Evolutionary conservation across 2,888 invertebrate genomes (phyloP).

Genomic region (Hirtodrosophila alboralis): DNA sequence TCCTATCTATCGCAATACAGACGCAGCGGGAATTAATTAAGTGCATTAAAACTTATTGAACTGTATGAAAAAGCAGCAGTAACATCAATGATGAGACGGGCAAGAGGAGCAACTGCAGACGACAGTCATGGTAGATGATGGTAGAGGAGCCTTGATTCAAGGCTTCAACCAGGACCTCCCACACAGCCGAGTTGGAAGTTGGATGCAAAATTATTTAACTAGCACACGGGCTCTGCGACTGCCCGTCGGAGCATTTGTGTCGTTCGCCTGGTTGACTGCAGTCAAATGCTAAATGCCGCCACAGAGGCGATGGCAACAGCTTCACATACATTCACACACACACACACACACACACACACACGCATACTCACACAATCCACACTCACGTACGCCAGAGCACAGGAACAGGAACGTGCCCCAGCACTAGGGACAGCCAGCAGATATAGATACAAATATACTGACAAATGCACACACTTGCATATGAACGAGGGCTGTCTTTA

Average conservation of each 20-base stretch:
- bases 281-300: constrained; percentile 78
- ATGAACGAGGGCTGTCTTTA: constrained; percentile 19
- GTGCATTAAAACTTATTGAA: constrained; percentile 80
- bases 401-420: constrained; percentile 64
- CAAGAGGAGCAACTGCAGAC: constrained; percentile 17
- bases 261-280: constrained; percentile 62
- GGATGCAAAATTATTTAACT: constrained; percentile 72
- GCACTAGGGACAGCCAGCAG: constrained; percentile 55
- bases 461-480: constrained; percentile 15
- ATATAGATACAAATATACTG: constrained; percentile 52
- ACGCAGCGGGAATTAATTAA: constrained; percentile 75
- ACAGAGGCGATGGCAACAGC: constrained; percentile 44
- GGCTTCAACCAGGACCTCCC: constrained; percentile 23
- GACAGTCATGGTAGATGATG: neutral
- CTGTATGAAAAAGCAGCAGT: constrained; percentile 49
- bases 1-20: too few species aligned
- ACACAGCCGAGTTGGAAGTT: too few species aligned
- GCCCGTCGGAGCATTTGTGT: constrained; percentile 53
- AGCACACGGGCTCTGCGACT: constrained; percentile 50
- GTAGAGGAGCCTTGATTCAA: neutral
- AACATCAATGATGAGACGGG: constrained; percentile 22
- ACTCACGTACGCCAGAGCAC: constrained; percentile 66
- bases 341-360: constrained; percentile 8
- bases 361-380: constrained; percentile 17
- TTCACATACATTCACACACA: neutral